phyloP scores from a whole-genome alignment of 2,113 vertebrate genomes.

The Calypte anna region DNA sequence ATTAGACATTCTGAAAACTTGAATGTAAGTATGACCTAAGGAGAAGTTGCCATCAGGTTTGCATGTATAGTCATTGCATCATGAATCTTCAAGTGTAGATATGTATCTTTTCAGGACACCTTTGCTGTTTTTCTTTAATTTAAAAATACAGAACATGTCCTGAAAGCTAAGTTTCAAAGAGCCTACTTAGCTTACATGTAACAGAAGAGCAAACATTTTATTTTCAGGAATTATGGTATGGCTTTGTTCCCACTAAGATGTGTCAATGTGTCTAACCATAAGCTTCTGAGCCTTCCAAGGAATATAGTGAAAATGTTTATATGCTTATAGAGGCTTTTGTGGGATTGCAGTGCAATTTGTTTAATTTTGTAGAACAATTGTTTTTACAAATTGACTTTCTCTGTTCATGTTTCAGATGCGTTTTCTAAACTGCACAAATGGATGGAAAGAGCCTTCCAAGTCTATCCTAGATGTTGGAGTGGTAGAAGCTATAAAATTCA shows the following conservation, averaged over 20 bases:
- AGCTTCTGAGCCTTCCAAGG: not conserved
- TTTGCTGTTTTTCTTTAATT: not conserved
- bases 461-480: constrained; percentile 93
- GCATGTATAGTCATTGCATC: not conserved
- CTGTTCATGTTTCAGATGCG: constrained; percentile 84
- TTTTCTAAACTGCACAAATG: constrained; percentile 89
- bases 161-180: not conserved
- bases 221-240: not conserved
- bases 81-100: not conserved
- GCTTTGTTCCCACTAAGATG: not conserved
- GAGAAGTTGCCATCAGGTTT: not conserved
- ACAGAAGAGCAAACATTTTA: not conserved
- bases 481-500: constrained; percentile 87
- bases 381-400: not conserved
- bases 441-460: constrained; percentile 91
- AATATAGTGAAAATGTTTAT: not conserved
- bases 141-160: not conserved
- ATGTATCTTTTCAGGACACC: not conserved
- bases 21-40: not conserved
- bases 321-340: not conserved
- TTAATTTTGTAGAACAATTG: not conserved
- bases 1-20: not conserved
- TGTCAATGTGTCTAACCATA: not conserved
- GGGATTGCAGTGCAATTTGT: not conserved
- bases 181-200: not conserved